Evolutionary conservation across 2,888 invertebrate species (phyloP), one percentile per base, ranked within the genome.

Genomic region (Cecidostiba fungosa): DNA sequence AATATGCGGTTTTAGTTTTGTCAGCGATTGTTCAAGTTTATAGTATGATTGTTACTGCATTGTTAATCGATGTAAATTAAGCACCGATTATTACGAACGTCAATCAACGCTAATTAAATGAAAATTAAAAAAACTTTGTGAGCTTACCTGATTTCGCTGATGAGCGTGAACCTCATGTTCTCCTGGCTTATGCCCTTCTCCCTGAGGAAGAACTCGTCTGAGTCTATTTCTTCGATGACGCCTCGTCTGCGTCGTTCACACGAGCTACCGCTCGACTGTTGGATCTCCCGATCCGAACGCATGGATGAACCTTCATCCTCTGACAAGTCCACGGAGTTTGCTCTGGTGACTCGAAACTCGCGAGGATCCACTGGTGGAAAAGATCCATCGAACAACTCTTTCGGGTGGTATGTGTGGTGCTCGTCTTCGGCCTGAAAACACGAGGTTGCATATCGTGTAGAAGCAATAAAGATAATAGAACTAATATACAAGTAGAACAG

Each of bases 191-290:
- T 96, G 87, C 97, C 97, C 92, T 97, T 96, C 93, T 96, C 96
- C 89, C 97, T 95, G 87, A 97, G 94, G 92, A 97, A 97, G 94
- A 97, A 98, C 94, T 98, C 97, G 93, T 98, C 97, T 70, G 97
- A 97, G 91, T 97, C 96, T 88, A 97, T 97, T 94, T 97, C 97
- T 94, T 97, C 97, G 90, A 98, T 95, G 3, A 97, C 96, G 0
- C 96, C 96, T 78, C 95, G 95, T 78, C 95, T 94, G 36, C 94
- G 92, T 47, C 94, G 90, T 72, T 94, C 95, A 43, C 94, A 93
- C 0, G 96, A 95, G 88, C 95, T 96, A 1, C 95, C 95, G 1
- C 95, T 95, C 0, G 96, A 96, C 82, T 95, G 95, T 86, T 95
- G 92, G 86, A 95, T 91, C 76, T 94, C 95, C 77, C 94, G 94